Evolutionary conservation across 2,113 vertebrate genomes (phyloP), one percentile per base, ranked within the genome.

Genomic region (Riparia riparia): DNA sequence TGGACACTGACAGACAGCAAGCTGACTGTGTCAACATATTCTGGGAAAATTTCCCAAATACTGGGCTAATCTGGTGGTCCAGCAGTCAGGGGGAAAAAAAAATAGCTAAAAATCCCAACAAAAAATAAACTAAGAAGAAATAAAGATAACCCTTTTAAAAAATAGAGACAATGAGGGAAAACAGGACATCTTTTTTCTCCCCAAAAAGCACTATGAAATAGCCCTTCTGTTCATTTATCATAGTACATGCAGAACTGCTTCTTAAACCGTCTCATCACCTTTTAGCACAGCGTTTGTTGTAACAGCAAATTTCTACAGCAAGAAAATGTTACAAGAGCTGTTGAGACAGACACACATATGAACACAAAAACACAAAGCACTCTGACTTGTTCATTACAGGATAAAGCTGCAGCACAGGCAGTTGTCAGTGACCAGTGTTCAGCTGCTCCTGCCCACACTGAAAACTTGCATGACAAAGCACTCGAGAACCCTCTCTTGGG

Each of bases 61-160:
- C 3, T 28, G 37, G 41, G 34, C 26, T 77, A 19, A 7, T 79
- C 34, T 79, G 45, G 34, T 68, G 34, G 31, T 60, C 57, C 41
- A 42, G 47, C 29, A 44, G 39, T 28, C 17, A 64, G 25, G 0
- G 26, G 34, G 39, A 51, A 32, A 29, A 29, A 9, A 5, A 34
- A 17, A 1, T 9, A 37, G 37, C 14, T 2, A 53, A 31, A 64
- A 42, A 16, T 0, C 1, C 10, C 71, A 28, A 34, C 9, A 34
- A 49, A 73, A 8, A 61, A 28, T 4, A 72, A 72, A 47, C 15
- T 4, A 65, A 49, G 4, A 28, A 56, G 7, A 25, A 78, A 60
- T 56, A 50, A 71, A 82, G 1, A 44, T 14, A 51, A 49, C 1
- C 2, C 21, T 58, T 92, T 83, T 15, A 14, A 76, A 66, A 85